Evolutionary conservation across 2,888 invertebrate species (phyloP).

Genomic region (Dynastes grantii): DNA sequence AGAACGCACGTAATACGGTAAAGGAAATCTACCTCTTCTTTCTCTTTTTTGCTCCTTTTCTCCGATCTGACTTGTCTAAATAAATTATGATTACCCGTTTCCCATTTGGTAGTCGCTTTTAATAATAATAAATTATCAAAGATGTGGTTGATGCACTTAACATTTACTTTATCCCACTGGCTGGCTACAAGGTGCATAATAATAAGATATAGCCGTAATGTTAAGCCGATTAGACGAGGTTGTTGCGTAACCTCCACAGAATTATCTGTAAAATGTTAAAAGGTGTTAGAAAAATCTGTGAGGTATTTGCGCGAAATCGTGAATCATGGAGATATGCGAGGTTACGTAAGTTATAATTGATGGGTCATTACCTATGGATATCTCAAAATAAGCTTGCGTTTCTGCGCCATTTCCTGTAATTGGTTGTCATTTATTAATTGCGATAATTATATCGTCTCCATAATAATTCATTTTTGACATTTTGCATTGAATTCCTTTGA

Average conservation of each 20-base stretch:
- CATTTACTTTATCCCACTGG: neutral
- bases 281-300: constrained; percentile 2
- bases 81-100: constrained; percentile 28
- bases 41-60: neutral
- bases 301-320: constrained; percentile 18
- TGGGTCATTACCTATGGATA: too few species aligned
- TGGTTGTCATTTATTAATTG: too few species aligned
- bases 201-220: neutral
- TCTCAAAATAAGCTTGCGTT: too few species aligned
- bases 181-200: neutral
- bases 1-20: neutral
- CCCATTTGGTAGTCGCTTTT: constrained; percentile 14
- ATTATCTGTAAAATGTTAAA: constrained; percentile 28
- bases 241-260: neutral
- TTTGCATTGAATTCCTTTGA: too few species aligned
- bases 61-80: constrained; percentile 14
- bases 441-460: too few species aligned
- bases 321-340: constrained; percentile 7
- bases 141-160: constrained; percentile 17
- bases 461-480: too few species aligned
- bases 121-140: constrained; percentile 29
- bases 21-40: constrained; percentile 15
- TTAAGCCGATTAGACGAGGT: constrained; percentile 1
- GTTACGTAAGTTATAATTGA: neutral
- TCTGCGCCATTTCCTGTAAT: too few species aligned